phyloP scores from a whole-genome alignment of 2,113 vertebrate species.

The Leptodactylus fuscus region DNA sequence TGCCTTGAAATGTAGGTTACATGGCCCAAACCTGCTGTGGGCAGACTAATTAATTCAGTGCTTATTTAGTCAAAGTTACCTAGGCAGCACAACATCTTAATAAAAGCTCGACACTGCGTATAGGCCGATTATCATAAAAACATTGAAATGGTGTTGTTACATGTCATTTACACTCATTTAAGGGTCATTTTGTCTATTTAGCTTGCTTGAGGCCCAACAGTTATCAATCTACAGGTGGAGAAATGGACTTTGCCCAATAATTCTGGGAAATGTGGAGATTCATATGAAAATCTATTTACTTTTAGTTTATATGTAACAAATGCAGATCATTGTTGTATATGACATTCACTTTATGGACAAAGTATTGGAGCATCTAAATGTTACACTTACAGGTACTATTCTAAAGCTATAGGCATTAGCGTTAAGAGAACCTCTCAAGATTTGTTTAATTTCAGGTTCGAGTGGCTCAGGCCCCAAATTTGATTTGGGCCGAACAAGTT shows the following conservation, averaged over 20 bases:
- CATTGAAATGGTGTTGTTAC: background rate
- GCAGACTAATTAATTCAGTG: background rate
- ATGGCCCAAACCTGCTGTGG: background rate
- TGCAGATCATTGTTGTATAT: background rate
- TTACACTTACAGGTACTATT: no score
- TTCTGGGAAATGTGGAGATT: background rate
- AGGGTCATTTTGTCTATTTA: background rate
- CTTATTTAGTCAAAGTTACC: background rate
- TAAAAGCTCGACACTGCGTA: background rate
- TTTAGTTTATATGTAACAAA: background rate
- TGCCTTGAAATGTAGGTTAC: background rate
- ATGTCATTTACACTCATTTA: conserved; percentile 17
- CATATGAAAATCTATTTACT: background rate
- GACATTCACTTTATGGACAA: background rate
- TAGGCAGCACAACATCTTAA: conserved; percentile 22
- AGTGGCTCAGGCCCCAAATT: no score
- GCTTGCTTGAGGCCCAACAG: background rate
- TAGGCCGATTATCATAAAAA: conserved; percentile 1
- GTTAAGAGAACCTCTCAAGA: no score
- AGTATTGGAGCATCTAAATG: no score
- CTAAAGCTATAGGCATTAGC: no score
- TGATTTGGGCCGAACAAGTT: no score
- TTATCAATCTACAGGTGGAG: background rate
- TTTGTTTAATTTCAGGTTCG: no score
- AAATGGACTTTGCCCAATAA: background rate